phyloP scores from a whole-genome alignment of 2,113 vertebrate species.

The Oryzias celebensis region DNA sequence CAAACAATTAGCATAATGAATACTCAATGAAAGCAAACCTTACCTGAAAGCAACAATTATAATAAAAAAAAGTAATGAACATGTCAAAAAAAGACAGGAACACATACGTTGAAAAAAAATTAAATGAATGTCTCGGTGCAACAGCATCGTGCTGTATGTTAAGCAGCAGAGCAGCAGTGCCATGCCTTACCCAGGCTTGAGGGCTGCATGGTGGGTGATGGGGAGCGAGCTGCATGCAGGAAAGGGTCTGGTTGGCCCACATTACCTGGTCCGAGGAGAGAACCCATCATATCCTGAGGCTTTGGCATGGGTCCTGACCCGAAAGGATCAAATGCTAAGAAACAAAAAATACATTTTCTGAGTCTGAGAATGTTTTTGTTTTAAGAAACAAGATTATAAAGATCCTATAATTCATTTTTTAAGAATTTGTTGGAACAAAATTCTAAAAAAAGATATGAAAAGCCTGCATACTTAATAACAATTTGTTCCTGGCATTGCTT shows the following conservation, averaged over 20 bases:
- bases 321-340: conserved; percentile 87
- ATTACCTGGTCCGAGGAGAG: conserved; percentile 86
- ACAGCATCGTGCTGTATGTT: not conserved
- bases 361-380: too few relatives aligned
- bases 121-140: too few relatives aligned
- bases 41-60: not conserved
- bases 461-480: too few relatives aligned
- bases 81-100: too few relatives aligned
- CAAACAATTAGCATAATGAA: not conserved
- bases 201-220: conserved; percentile 86
- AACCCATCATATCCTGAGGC: conserved; percentile 88
- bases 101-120: too few relatives aligned
- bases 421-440: too few relatives aligned
- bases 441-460: too few relatives aligned
- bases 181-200: conserved; percentile 81
- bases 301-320: conserved; percentile 84
- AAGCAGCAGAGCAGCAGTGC: conserved; percentile 26
- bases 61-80: not conserved
- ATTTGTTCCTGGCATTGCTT: too few relatives aligned
- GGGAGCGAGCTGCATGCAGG: conserved; percentile 88
- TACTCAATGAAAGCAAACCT: not conserved
- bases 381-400: too few relatives aligned
- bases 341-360: not conserved
- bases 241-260: conserved; percentile 84
- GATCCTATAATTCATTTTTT: too few relatives aligned